Base-by-base conservation (phyloP, 1,140 invertebrate genomes). In the Whitmania pigra region DNA sequence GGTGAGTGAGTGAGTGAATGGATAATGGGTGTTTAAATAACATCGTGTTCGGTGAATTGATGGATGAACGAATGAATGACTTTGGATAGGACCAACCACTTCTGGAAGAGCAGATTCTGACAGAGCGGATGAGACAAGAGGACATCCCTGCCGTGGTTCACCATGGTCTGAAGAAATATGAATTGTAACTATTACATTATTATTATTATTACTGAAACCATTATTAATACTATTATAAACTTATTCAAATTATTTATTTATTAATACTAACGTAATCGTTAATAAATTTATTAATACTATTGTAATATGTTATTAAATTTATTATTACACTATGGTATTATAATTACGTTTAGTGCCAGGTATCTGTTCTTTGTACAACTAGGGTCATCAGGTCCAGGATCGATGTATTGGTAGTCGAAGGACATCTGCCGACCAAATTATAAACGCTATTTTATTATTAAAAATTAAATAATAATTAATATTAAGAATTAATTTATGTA, bases 321-420 rank as follows among this genome's bases (percentile, higher is more conserved):
- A 49, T 15, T 49, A 49, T 49, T 49, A 17, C 15, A 15, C 13
- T 49, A 15, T 11, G 13, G 13, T 49, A 17, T 49, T 49, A 49
- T 49, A 5, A 17, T 49, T 17, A 75, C 74, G 43, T 75, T 73
- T 13, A 75, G 36, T 29, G 74, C 74, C 53, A 73, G 60, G 49
- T 72, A 75, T 71, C 74, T 49, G 36, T 73, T 73, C 49, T 36
- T 43, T 22, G 53, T 43, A 69, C 57, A 73, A n/a, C 53, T 73
- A 5, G 53, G 53, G 53, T 75, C 74, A 43, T 73, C 72, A 20
- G 74, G 74, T 17, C 74, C 74, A 5, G 74, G 74, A 43, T 75
- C 74, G 18, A 75, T 27, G 63, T 73, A 75, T 43, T 73, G 67
- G 36, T 75, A 75, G 43, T 73, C 72, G 70, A 75, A 75, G 6